Base-by-base conservation (phyloP, 2,113 vertebrate species). In the Maccullochella peelii region DNA sequence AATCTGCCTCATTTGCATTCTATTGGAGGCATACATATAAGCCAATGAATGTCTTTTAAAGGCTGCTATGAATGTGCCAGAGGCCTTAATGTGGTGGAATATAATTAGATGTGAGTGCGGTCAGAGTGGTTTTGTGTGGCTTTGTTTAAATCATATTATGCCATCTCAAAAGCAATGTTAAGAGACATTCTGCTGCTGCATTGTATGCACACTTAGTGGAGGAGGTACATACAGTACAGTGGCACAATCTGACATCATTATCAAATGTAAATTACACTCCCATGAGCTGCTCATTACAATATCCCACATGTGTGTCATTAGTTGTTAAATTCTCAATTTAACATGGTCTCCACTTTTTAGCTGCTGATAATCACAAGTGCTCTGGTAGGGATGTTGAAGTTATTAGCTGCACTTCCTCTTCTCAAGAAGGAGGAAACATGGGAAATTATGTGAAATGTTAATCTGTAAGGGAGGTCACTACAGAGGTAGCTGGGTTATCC, bases 221-320 rank as follows among this genome's bases (percentile, higher is more conserved):
- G 79, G 81, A 82, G 79, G 79, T 49, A 44, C 62, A 77, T 33
- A 50, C 62, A 57, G 75, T 27, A 80, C 81, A 81, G 73, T 82
- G 67, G 57, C 74, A 80, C 67, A 75, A 69, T 63, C 62, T 77
- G 69, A 87, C 77, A 89, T 87, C 69, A 86, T 87, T 86, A 89
- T 84, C 71, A 74, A 83, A 91, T 89, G 85, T 90, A 90, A 92
- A 92, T 93, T 75, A 80, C 55, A 77, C 73, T 82, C 85, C 87
- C 73, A 80, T 73, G 71, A 88, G 88, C 63, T 27, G 36, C 84
- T 86, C 80, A 88, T 89, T 86, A 83, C 69, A 83, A 85, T 85
- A 77, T 59, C 71, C 57, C 79, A 67, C 70, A 86, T 85, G 79
- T 55, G 77, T 86, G 83, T 73, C 59, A 76, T 57, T 49, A 80